Percentiles rank a stretch among this genome's conserved stretches.
phyloP scores from a whole-genome alignment of 2,888 invertebrate species.

The Mayetiola destructor region DNA sequence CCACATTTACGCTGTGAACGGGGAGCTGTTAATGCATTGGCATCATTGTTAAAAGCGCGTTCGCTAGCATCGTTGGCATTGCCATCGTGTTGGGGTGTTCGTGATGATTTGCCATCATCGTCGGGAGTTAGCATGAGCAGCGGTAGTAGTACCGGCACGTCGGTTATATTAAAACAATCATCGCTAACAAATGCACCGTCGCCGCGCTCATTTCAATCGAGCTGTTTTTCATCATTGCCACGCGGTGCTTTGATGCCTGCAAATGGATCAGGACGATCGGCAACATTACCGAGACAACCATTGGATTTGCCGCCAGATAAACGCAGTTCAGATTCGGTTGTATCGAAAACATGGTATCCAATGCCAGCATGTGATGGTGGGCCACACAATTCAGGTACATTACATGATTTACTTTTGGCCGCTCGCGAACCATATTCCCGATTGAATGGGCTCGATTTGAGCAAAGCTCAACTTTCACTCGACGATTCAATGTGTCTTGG shows the following conservation, averaged over 20 bases:
- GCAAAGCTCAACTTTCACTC: constrained; percentile 40
- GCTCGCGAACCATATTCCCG: constrained; percentile 38
- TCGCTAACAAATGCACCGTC: constrained; percentile 27
- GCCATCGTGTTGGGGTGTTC: constrained; percentile 39
- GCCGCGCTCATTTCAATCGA: constrained; percentile 28
- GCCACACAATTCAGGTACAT: constrained; percentile 27
- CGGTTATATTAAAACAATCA: constrained; percentile 27
- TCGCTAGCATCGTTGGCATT: constrained; percentile 38
- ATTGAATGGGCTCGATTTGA: constrained; percentile 40
- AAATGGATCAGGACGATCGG: constrained; percentile 36
- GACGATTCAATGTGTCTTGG: constrained; percentile 42
- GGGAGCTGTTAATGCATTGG: constrained; percentile 38
- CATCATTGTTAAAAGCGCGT: constrained; percentile 36
- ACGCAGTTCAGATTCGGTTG: constrained; percentile 40
- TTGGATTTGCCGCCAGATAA: constrained; percentile 35
- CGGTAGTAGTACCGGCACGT: constrained; percentile 35
- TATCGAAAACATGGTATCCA: constrained; percentile 39
- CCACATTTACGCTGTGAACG: constrained; percentile 42
- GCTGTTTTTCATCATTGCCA: constrained; percentile 37
- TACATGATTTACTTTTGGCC: constrained; percentile 28
- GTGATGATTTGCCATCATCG: constrained; percentile 39
- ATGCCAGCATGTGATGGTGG: constrained; percentile 39
- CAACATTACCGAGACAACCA: constrained; percentile 37
- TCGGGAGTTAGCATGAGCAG: constrained; percentile 39
- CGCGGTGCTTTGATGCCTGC: constrained; percentile 36